Evolutionary conservation across 2,797 vertebrate species (phyloP).

Genomic region (Scolopax rusticola): DNA sequence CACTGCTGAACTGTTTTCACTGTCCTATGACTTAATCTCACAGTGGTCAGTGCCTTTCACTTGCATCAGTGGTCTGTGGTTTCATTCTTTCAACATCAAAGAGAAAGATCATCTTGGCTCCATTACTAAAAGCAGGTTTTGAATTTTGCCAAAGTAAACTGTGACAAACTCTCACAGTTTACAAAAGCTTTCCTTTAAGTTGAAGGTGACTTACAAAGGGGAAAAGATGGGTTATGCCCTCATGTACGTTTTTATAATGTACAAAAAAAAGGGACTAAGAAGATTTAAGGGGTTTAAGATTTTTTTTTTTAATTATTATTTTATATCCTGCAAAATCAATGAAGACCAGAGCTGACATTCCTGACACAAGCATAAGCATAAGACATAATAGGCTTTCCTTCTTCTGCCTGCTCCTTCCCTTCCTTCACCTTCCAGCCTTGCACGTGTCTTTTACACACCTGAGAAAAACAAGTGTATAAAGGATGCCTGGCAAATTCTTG

Average conservation of each 20-base stretch:
- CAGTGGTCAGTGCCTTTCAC: slow-evolving; percentile 54
- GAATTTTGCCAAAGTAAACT: slow-evolving; percentile 34
- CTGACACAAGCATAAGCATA: neutral
- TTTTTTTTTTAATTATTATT: neutral
- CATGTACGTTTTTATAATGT: neutral
- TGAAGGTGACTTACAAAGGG: slow-evolving; percentile 24
- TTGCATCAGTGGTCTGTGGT: slow-evolving; percentile 64
- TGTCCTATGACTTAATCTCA: slow-evolving; percentile 50
- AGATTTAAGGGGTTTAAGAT: neutral
- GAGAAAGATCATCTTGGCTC: slow-evolving; percentile 32
- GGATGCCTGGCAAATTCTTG: neutral
- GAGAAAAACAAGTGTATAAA: neutral
- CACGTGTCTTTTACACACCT: neutral
- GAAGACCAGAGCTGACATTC: neutral
- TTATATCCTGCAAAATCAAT: neutral
- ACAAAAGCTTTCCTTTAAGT: slow-evolving; percentile 35
- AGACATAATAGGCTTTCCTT: neutral
- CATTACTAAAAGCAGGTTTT: neutral
- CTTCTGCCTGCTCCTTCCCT: neutral
- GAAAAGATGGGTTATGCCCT: neutral
- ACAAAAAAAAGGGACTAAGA: neutral
- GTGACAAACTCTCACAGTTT: slow-evolving; percentile 21
- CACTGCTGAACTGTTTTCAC: slow-evolving; percentile 18
- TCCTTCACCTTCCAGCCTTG: neutral
- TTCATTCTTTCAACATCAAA: slow-evolving; percentile 54